phyloP scores from a whole-genome alignment of 2,113 vertebrate genomes.

The Corynorhinus townsendii region DNA sequence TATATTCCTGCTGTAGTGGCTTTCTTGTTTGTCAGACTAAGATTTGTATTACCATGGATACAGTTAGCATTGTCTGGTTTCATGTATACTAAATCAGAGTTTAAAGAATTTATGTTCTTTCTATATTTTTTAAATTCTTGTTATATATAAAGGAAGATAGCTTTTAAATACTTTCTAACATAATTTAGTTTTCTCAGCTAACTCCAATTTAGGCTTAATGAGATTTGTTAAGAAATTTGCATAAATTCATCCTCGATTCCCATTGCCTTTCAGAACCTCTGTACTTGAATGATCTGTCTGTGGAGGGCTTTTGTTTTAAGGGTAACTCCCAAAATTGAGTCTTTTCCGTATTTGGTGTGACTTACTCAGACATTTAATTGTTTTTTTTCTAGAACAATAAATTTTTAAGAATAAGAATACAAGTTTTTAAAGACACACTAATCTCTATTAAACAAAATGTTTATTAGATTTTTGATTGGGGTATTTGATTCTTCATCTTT shows the following conservation, averaged over 20 bases:
- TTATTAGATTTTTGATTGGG: background rate
- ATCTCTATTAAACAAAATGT: background rate
- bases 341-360: background rate
- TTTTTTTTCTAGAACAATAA: background rate
- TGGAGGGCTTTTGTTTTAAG: background rate
- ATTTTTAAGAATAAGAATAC: background rate
- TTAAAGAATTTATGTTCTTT: background rate
- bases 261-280: background rate
- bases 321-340: background rate
- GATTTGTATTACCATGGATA: background rate
- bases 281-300: background rate
- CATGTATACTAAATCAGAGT: background rate
- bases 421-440: background rate
- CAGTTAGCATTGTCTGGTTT: background rate
- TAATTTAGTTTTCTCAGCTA: background rate
- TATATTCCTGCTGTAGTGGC: background rate
- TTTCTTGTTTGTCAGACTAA: background rate
- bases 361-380: background rate
- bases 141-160: background rate
- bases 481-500: background rate
- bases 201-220: background rate
- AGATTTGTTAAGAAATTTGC: conserved; percentile 3
- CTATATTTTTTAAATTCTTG: background rate
- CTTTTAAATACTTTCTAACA: background rate
- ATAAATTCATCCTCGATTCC: background rate